phyloP scores from a whole-genome alignment of 2,888 invertebrate genomes.

The Drosophila imparisetae region DNA sequence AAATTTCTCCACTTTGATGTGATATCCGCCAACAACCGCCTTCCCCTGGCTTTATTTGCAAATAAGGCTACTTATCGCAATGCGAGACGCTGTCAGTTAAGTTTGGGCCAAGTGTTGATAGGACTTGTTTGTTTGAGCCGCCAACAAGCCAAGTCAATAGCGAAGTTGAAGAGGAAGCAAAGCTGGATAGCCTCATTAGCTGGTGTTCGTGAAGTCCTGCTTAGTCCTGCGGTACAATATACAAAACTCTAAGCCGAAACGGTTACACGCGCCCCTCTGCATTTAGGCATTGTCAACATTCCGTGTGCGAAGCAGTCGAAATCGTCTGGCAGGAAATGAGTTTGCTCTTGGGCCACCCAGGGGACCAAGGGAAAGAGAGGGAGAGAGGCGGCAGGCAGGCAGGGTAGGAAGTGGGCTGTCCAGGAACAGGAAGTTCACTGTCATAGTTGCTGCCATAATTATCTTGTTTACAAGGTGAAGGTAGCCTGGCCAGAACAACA shows the following conservation, averaged over 20 bases:
- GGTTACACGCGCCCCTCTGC: constrained; percentile 20
- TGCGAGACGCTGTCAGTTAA: constrained; percentile 9
- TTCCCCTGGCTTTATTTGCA: neutral
- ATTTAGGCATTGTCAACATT: constrained; percentile 69
- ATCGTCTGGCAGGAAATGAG: constrained; percentile 78
- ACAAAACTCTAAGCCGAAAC: constrained; percentile 46
- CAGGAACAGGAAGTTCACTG: constrained; percentile 76
- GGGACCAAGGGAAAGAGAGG: constrained; percentile 11
- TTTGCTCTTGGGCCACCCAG: constrained; percentile 57
- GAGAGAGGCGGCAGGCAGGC: neutral
- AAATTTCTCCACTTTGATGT: constrained; percentile 23
- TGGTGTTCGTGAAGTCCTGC: constrained; percentile 19
- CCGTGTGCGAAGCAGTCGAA: constrained; percentile 67
- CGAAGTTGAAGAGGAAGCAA: constrained; percentile 9
- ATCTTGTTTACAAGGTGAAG: constrained; percentile 82
- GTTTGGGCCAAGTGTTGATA: constrained; percentile 44
- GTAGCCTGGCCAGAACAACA: constrained; percentile 52
- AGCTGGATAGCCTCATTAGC: constrained; percentile 60
- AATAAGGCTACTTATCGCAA: neutral
- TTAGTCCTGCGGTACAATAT: constrained; percentile 29
- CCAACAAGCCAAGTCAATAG: constrained; percentile 76
- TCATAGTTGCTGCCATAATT: constrained; percentile 81
- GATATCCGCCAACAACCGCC: neutral
- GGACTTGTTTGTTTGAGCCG: constrained; percentile 51
- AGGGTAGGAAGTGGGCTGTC: constrained; percentile 18